Conservation (phyloP, 2,888 invertebrate genomes). For the Sabatieria punctata region DNA sequence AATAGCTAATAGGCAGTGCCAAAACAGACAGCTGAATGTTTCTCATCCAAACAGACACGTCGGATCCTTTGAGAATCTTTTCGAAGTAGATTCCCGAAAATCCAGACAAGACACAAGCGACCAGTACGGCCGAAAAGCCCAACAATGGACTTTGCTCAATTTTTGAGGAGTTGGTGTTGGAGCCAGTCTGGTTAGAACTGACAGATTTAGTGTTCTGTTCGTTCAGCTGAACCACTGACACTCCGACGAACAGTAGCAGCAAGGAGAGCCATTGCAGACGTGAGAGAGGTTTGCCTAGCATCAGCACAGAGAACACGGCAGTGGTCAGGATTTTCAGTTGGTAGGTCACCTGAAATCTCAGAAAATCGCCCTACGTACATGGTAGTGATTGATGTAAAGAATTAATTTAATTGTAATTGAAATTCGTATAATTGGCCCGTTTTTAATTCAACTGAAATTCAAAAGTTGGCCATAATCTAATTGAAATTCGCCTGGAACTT, state of each 20-base stretch:
- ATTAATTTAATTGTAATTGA: too few species aligned
- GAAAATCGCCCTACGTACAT: too few species aligned
- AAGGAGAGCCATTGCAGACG: constrained; percentile 37
- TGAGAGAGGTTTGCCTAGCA: constrained; percentile 33
- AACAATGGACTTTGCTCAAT: constrained; percentile 10
- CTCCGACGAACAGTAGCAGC: constrained; percentile 35
- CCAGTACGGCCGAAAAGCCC: constrained; percentile 62
- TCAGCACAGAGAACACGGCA: constrained; percentile 37
- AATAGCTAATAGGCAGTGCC: constrained; percentile 68
- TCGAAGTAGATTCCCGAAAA: constrained; percentile 97
- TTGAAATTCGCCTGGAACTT: too few species aligned
- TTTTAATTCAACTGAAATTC: too few species aligned
- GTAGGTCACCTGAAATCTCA: constrained; percentile 40
- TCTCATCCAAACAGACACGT: constrained; percentile 76
- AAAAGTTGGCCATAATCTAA: too few species aligned
- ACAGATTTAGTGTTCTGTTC: not conserved
- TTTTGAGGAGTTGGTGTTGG: not conserved
- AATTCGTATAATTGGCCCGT: too few species aligned
- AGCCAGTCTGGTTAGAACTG: not conserved
- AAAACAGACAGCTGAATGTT: constrained; percentile 87
- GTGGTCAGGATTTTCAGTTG: constrained; percentile 41
- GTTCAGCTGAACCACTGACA: constrained; percentile 37
- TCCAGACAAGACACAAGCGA: constrained; percentile 78
- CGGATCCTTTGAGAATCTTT: constrained; percentile 69
- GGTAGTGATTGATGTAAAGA: too few species aligned